These are phyloP conservation scores for Carabus problematicus DNA, from an alignment of 2,888 invertebrate genomes.

Conservation along the genomic window DNA sequence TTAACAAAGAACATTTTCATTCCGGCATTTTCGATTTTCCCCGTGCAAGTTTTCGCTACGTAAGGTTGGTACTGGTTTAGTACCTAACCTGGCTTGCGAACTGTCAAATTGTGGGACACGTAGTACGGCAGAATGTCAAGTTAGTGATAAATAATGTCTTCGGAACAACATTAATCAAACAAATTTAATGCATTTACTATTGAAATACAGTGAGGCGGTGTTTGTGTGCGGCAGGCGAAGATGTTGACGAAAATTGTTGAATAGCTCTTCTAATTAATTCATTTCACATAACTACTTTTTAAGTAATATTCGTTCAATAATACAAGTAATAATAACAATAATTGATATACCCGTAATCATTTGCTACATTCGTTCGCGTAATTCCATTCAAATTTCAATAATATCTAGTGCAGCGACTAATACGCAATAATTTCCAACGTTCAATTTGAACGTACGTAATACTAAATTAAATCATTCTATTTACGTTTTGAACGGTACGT, in stretches of 20 bases:
- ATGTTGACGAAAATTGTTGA: conserved; percentile 18
- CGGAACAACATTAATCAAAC: conserved; percentile 8
- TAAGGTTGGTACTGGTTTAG: background rate
- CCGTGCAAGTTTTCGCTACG: conserved; percentile 4
- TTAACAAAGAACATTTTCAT: too few species aligned
- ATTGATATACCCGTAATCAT: too few species aligned
- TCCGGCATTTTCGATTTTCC: too few species aligned
- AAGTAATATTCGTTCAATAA: background rate
- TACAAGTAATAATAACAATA: too few species aligned
- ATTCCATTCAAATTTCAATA: too few species aligned
- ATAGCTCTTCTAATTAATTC: conserved; percentile 15
- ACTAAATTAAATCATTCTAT: too few species aligned
- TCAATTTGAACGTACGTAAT: too few species aligned
- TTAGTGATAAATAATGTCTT: background rate
- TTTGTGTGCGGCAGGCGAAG: background rate
- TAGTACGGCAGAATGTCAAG: too few species aligned
- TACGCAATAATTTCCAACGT: too few species aligned
- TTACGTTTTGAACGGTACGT: too few species aligned
- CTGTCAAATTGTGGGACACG: conserved; percentile 16
- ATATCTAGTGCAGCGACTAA: too few species aligned
- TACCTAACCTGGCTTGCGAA: conserved; percentile 17
- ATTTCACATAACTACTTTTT: conserved; percentile 6
- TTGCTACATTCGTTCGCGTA: too few species aligned
- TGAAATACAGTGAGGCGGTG: background rate
- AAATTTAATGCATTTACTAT: conserved; percentile 12